phyloP scores from a whole-genome alignment of 2,888 invertebrate genomes.

The Chalcis sispes region DNA sequence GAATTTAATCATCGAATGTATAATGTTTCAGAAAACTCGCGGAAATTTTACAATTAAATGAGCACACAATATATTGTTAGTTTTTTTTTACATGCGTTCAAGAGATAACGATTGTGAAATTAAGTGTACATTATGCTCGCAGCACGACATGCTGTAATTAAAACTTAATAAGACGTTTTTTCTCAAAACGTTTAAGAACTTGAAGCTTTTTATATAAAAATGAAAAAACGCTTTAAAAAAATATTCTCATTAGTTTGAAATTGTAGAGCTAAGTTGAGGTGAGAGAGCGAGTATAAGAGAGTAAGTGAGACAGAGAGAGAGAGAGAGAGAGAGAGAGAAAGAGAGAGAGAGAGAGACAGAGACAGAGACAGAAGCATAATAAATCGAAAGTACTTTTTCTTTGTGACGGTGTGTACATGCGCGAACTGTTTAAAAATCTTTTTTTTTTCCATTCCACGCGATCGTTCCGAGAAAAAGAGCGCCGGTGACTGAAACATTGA shows the following conservation, averaged over 20 bases:
- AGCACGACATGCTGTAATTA: conserved; percentile 13
- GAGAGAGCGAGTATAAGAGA: no score
- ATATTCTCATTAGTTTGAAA: conserved; percentile 17
- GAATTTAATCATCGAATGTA: conserved; percentile 8
- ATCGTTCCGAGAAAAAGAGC: conserved; percentile 1
- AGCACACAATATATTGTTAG: not conserved
- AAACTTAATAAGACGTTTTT: conserved; percentile 11
- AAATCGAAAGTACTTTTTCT: conserved; percentile 33
- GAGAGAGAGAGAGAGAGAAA: no score
- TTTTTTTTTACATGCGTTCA: not conserved
- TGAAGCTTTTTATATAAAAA: conserved; percentile 4
- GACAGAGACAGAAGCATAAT: not conserved
- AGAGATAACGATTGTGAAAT: conserved; percentile 13
- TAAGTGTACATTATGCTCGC: not conserved
- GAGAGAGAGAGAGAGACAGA: no score
- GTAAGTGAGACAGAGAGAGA: no score
- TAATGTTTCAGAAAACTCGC: not conserved
- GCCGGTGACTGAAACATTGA: conserved; percentile 38
- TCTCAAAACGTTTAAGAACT: not conserved
- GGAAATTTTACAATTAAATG: not conserved
- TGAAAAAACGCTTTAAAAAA: conserved; percentile 7
- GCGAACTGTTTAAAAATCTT: conserved; percentile 23
- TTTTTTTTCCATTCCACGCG: conserved; percentile 11
- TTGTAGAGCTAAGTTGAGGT: not conserved
- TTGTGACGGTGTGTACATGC: not conserved